Evolutionary conservation across 1,140 invertebrate genomes (phyloP), one percentile per base, ranked within the genome.

Genomic region (Pantala flavescens): DNA sequence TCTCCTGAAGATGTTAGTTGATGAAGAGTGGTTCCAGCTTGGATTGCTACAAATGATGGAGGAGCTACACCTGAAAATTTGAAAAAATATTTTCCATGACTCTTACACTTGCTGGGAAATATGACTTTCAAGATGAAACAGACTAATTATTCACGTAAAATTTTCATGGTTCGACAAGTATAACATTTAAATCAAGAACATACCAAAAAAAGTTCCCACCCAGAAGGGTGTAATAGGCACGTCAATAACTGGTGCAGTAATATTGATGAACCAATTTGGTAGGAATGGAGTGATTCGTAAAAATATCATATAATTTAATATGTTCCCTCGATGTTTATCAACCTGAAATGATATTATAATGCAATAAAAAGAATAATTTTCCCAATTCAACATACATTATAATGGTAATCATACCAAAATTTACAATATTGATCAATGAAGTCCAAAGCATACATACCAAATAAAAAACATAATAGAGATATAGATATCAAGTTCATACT

Each of bases 211-310:
- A 76, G 98, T 99, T 75, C 98, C 98, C 70, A 97, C 78, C 75
- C 94, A 95, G 84, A 99, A 99, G 70, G 95, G 94, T 73, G 88
- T 77, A 70, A 99, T 82, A 23, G 97, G 96, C 24, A 99, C 97
- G 79, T 96, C 95, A 76, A 99, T 93, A 19, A 99, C 91, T 36
- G 98, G 98, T 76, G 97, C 94, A 5, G 93, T 90, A 77, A 99
- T 88, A 85, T 99, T 99, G 78, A 99, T 99, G 83, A 99, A 99
- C 98, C 98, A 99, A 84, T 99, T 99, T 7, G 98, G 98, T 74
- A 99, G 84, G 78, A 99, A 92, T 73, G 98, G 98, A 19, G 98
- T 99, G 76, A 99, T 93, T 77, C 98, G 88, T 70, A 99, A 86
- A 83, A 99, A 99, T 79, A 99, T 88, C 77, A 99, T 97, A 81